phyloP scores from a whole-genome alignment of 1,140 invertebrate genomes.

The Lepidurus apus region DNA sequence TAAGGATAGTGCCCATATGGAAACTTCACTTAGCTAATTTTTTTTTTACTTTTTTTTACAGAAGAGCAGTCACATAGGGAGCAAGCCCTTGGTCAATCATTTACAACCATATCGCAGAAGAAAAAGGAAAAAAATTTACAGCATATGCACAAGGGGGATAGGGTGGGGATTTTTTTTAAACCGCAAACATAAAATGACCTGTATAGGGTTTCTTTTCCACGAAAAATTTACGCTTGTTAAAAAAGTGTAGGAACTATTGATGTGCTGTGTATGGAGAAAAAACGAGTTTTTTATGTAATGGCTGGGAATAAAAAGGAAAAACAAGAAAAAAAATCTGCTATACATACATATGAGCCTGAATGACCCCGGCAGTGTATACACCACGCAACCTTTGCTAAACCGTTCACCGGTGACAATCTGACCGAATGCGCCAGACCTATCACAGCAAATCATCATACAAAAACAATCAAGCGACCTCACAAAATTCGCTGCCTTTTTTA shows the following conservation, averaged over 20 bases:
- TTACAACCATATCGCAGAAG: neutral
- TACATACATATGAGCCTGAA: neutral
- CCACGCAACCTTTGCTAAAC: neutral
- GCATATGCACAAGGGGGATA: neutral
- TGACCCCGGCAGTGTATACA: constrained; percentile 1
- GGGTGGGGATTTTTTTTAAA: neutral
- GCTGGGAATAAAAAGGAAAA: neutral
- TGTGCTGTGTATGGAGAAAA: neutral
- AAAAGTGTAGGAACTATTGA: constrained; percentile 19
- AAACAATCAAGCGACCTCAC: neutral
- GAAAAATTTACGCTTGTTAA: neutral
- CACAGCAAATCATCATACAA: constrained; percentile 12
- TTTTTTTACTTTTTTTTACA: neutral
- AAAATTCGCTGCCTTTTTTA: neutral
- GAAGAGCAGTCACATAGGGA: neutral
- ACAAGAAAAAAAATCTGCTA: neutral
- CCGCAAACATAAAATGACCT: neutral
- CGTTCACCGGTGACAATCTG: constrained; percentile 17
- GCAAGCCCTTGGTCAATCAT: constrained; percentile 8
- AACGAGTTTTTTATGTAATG: neutral
- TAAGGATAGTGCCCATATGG: neutral
- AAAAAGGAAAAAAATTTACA: neutral
- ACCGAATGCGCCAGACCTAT: constrained; percentile 17
- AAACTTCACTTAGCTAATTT: neutral
- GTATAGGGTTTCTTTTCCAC: neutral